Evolutionary conservation across 2,888 invertebrate species (phyloP), one percentile per base, ranked within the genome.

Genomic region (Lepidocyrtinus sp.): DNA sequence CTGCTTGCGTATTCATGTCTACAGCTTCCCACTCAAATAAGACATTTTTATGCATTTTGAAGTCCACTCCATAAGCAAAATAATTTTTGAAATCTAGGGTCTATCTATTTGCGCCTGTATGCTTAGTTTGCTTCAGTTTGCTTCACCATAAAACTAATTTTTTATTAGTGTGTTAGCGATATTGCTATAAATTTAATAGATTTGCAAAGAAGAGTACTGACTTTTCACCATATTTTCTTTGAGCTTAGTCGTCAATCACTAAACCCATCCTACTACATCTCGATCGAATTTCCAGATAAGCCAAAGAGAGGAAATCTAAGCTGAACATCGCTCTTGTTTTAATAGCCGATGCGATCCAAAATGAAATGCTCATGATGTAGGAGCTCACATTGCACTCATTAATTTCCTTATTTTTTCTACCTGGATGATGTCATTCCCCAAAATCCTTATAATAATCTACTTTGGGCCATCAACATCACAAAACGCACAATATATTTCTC

Each of bases 271-370:
- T 65, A 74, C 74, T 19, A 19, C 26, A 65, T 65, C 55, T 27
- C 26, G 75, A 75, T 75, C 55, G 17, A 22, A 21, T 75, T 27
- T 61, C 75, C 75, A 75, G 75, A 75, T 75, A 74, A 74, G 59
- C 17, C 12, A 25, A 26, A 46, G 17, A 24, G 19, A 64, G 27
- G 64, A 64, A 26, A 64, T 15, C n/a, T 64, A 12, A 36, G 36
- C 5, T 12, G 36, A 36, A 12, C 36, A 36, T 36, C 12, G 36
- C 36, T 36, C 36, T 36, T 12, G 5, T 36, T 36, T 36, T 36
- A n/a, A n/a, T n/a, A n/a, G n/a, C n/a, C n/a, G n/a, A n/a, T n/a
- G n/a, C n/a, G n/a, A n/a, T 36, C 36, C 12, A 5, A 36, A 36
- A 36, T 36, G 12, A 36, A 36, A 36, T 36, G 36, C 5, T 36